These are phyloP conservation scores for Garra rufa DNA, from an alignment of 2,113 vertebrate genomes.

Conservation along the genomic window DNA sequence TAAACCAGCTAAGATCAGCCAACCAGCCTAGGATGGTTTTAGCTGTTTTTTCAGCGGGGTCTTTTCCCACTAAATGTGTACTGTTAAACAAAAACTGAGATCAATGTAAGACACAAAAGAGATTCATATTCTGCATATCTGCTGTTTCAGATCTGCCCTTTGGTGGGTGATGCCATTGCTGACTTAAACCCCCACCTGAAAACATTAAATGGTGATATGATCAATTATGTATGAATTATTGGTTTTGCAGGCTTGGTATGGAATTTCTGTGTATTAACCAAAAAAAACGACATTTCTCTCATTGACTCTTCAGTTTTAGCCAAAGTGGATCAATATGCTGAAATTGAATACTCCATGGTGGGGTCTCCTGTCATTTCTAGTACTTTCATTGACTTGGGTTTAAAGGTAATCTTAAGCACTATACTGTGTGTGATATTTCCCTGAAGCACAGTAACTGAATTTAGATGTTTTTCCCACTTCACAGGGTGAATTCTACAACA, in stretches of 20 bases:
- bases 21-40: too few relatives aligned
- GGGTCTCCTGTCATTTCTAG: constrained; percentile 63
- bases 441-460: neutral
- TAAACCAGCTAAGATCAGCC: too few relatives aligned
- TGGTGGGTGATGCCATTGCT: constrained; percentile 64
- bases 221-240: neutral
- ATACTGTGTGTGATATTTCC: neutral
- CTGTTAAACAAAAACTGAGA: neutral
- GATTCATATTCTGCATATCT: neutral
- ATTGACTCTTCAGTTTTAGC: constrained; percentile 68
- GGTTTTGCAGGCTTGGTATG: neutral
- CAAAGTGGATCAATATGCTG: constrained; percentile 74
- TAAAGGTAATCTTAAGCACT: constrained; percentile 70
- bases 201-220: constrained; percentile 77
- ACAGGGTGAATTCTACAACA: constrained; percentile 81
- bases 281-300: neutral
- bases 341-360: constrained; percentile 80
- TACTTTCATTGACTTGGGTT: constrained; percentile 65
- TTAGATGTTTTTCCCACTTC: neutral
- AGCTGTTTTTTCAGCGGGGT: too few relatives aligned
- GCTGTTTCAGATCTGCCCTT: constrained; percentile 75
- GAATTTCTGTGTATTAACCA: neutral
- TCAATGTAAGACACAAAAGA: neutral
- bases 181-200: constrained; percentile 72
- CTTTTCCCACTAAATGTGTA: neutral